Evolutionary conservation across 1,140 invertebrate species (phyloP).

Genomic region (Drosophila tristis): DNA sequence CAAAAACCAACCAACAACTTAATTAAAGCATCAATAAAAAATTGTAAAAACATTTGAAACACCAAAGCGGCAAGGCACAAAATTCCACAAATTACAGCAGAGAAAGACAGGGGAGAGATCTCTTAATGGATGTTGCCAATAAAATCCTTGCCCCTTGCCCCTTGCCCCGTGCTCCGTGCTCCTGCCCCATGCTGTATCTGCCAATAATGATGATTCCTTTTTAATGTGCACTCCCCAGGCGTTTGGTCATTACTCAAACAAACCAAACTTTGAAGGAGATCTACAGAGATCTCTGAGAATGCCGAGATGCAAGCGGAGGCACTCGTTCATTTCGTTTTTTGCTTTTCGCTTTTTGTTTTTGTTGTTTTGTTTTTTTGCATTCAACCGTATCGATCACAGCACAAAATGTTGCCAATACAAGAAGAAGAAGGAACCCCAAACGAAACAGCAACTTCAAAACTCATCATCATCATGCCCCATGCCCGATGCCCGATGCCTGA

Average conservation of each 20-base stretch:
- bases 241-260: slow-evolving; percentile 73
- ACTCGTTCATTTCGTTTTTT: not conserved
- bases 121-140: slow-evolving; percentile 60
- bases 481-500: not conserved
- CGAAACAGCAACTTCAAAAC: slow-evolving; percentile 36
- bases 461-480: slow-evolving; percentile 61
- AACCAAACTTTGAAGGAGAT: slow-evolving; percentile 2
- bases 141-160: slow-evolving; percentile 61
- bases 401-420: slow-evolving; percentile 74
- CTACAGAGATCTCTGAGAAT: not conserved
- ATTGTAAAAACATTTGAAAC: slow-evolving; percentile 65
- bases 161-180: slow-evolving; percentile 3
- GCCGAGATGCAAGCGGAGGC: slow-evolving; percentile 1
- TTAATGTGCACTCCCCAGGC: slow-evolving; percentile 80
- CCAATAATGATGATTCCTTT: slow-evolving; percentile 84
- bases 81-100: slow-evolving; percentile 2
- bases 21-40: slow-evolving; percentile 81
- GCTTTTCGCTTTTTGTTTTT: too few species aligned
- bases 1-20: slow-evolving; percentile 69
- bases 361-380: slow-evolving; percentile 48
- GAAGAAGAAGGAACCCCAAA: not conserved
- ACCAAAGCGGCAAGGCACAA: slow-evolving; percentile 19
- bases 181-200: slow-evolving; percentile 32
- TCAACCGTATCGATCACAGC: slow-evolving; percentile 73
- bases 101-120: slow-evolving; percentile 13